A percentile compares a stretch with the other conserved stretches of the same genome.
Evolutionary conservation across 2,113 vertebrate species (phyloP).

Genomic region (Pterocles burchelli): DNA sequence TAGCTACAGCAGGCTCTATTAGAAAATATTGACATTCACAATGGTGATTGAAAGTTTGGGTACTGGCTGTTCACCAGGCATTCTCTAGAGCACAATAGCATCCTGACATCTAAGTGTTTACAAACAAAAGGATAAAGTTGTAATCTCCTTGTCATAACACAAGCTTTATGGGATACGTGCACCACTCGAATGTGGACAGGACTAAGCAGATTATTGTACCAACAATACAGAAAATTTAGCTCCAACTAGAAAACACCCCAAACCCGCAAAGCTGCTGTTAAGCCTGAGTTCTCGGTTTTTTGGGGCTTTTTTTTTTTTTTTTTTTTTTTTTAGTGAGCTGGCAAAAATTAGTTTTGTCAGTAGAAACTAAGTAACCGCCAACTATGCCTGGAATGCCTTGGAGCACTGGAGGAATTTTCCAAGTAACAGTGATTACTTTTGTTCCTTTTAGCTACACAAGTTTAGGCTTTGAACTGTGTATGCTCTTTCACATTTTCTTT

Average conservation of each 20-base stretch:
- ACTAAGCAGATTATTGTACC: constrained; percentile 12
- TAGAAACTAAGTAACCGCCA: constrained; percentile 29
- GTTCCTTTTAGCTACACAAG: constrained; percentile 12
- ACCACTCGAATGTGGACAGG: background rate
- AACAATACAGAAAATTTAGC: background rate
- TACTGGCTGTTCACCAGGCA: background rate
- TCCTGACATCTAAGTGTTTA: constrained; percentile 13
- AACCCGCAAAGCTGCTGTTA: background rate
- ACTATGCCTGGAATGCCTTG: constrained; percentile 49
- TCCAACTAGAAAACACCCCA: background rate
- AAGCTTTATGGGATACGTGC: background rate
- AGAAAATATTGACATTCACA: background rate
- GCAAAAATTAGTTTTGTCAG: constrained; percentile 46
- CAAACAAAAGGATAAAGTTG: constrained; percentile 30
- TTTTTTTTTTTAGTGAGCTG: background rate
- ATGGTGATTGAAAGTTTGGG: background rate
- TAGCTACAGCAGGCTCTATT: background rate
- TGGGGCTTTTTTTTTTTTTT: background rate
- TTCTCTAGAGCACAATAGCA: background rate
- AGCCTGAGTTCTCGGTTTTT: background rate
- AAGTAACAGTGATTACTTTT: constrained; percentile 58
- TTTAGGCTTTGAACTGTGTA: background rate
- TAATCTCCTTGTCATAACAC: constrained; percentile 33
- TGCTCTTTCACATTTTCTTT: background rate
- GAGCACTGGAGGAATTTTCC: constrained; percentile 48